Evolutionary conservation across 2,113 vertebrate genomes (phyloP).

Genomic region (Oncorhynchus clarkii): DNA sequence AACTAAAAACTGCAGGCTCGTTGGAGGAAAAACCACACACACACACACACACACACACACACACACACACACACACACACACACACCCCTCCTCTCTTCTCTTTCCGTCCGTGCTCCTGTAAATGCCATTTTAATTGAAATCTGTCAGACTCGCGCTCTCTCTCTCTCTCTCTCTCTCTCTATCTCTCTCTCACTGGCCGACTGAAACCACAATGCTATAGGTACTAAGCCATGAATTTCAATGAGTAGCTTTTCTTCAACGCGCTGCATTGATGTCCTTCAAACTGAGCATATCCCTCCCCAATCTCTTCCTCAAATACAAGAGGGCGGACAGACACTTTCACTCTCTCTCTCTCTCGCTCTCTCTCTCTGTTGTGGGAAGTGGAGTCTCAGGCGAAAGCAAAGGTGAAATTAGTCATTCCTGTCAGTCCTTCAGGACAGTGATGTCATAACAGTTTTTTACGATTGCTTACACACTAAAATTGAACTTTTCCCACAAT

Average conservation of each 20-base stretch:
- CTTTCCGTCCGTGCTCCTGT: constrained; percentile 51
- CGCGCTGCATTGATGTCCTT: constrained; percentile 74
- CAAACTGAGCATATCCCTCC: constrained; percentile 68
- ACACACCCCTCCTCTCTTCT: not conserved
- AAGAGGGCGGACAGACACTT: constrained; percentile 23
- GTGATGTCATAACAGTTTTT: not conserved
- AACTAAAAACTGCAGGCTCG: too few species aligned
- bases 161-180: constrained; percentile 44
- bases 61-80: constrained; percentile 2
- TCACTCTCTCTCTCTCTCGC: constrained; percentile 9
- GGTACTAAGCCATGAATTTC: constrained; percentile 84
- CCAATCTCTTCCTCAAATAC: constrained; percentile 71
- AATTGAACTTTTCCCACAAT: too few species aligned
- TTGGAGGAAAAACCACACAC: too few species aligned
- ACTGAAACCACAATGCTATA: constrained; percentile 64
- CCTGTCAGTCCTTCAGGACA: not conserved
- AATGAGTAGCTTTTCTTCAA: constrained; percentile 76
- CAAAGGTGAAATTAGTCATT: not conserved
- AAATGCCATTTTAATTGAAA: constrained; percentile 85
- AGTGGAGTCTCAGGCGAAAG: too few species aligned
- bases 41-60: too few species aligned
- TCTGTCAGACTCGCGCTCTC: constrained; percentile 56
- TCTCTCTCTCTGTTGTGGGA: too few species aligned
- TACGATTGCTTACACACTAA: too few species aligned
- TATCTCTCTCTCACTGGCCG: constrained; percentile 56